These are phyloP conservation scores for Machimus rusticus DNA, from an alignment of 2,888 invertebrate species.

Conservation along the genomic window DNA sequence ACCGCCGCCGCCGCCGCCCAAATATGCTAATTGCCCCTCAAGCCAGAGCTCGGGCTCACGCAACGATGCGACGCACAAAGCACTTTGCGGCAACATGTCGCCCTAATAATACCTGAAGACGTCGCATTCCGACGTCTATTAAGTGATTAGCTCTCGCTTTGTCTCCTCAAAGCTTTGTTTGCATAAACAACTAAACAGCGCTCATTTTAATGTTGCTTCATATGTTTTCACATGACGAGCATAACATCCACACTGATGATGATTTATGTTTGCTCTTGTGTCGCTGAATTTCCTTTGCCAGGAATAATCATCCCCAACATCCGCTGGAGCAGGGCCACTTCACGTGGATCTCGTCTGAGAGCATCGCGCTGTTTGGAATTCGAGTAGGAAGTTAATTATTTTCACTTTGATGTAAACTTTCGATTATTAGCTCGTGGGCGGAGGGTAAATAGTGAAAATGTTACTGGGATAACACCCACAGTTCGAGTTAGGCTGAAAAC, in stretches of 20 bases:
- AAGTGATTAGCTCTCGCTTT: conserved; percentile 42
- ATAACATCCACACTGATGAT: conserved; percentile 35
- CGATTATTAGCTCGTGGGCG: conserved; percentile 20
- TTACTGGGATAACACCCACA: neutral
- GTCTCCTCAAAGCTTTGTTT: conserved; percentile 41
- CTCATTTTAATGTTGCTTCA: conserved; percentile 39
- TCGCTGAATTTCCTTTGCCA: conserved; percentile 33
- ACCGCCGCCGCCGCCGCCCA: neutral
- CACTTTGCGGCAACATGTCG: neutral
- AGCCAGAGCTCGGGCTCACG: neutral
- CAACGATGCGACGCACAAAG: conserved; percentile 18
- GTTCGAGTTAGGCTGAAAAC: neutral
- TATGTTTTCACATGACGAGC: conserved; percentile 26
- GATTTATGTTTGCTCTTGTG: conserved; percentile 41
- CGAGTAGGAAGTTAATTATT: conserved; percentile 37
- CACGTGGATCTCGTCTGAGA: neutral
- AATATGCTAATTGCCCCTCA: neutral
- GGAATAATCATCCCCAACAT: conserved; percentile 7
- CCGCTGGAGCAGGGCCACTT: neutral
- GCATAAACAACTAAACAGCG: conserved; percentile 24
- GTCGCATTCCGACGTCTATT: conserved; percentile 37
- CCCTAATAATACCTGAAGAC: conserved; percentile 25
- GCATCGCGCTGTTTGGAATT: neutral
- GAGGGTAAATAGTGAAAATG: neutral
- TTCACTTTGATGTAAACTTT: conserved; percentile 37